Conservation (phyloP, 2,888 invertebrate genomes). For the Lepetodrilus schrolli region DNA sequence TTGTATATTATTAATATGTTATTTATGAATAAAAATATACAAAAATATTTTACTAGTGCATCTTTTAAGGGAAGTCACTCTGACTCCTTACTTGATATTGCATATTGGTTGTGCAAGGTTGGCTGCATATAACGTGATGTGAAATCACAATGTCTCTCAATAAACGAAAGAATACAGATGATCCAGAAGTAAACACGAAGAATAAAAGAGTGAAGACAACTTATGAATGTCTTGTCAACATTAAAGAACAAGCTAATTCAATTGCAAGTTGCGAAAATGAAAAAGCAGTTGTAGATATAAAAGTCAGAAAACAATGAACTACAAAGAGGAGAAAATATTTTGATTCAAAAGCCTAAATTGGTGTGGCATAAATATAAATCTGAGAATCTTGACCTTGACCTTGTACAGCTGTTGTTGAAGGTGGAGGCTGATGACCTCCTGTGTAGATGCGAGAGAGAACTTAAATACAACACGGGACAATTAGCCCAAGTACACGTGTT, state of each 20-base stretch:
- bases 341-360: no score
- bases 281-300: no score
- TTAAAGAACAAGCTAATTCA: no score
- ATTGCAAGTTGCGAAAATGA: no score
- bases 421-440: constrained; percentile 77
- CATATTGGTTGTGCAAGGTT: not conserved
- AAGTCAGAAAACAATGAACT: no score
- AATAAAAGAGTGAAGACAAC: no score
- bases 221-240: no score
- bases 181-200: no score
- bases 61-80: not conserved
- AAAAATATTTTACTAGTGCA: not conserved
- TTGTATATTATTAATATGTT: no score
- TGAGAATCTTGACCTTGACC: constrained; percentile 80
- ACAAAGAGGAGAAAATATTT: no score
- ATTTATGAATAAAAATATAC: no score
- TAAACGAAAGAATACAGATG: no score
- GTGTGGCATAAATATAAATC: constrained; percentile 47
- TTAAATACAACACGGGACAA: constrained; percentile 82
- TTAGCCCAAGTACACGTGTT: constrained; percentile 81
- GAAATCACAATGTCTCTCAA: constrained; percentile 27
- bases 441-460: constrained; percentile 77
- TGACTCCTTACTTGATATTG: not conserved
- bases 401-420: constrained; percentile 77
- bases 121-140: not conserved